phyloP scores from a whole-genome alignment of 2,888 invertebrate species.

The Tipula lateralis region DNA sequence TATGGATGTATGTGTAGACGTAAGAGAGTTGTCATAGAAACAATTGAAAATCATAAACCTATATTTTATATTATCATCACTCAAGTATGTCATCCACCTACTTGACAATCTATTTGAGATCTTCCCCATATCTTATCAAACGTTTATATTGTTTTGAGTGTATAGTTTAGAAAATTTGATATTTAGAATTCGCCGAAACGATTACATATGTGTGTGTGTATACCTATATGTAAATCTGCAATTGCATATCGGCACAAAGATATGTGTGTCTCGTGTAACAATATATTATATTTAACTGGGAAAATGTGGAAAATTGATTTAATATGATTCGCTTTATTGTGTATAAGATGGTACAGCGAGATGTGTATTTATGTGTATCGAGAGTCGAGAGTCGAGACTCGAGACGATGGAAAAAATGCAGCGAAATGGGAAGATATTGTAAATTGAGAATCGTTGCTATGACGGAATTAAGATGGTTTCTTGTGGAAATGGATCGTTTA shows the following conservation, averaged over 20 bases:
- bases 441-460: too few species aligned
- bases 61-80: constrained; percentile 24
- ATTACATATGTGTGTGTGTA: neutral
- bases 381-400: too few species aligned
- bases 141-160: neutral
- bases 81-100: constrained; percentile 9
- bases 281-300: too few species aligned
- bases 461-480: too few species aligned
- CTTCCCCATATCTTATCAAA: neutral
- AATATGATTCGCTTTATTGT: neutral
- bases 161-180: neutral
- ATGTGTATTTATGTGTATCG: too few species aligned
- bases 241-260: too few species aligned
- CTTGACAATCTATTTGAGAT: constrained; percentile 24
- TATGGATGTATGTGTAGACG: neutral
- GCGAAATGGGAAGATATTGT: too few species aligned
- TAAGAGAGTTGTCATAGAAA: constrained; percentile 15
- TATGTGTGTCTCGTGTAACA: too few species aligned
- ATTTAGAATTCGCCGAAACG: neutral
- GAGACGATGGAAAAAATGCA: too few species aligned
- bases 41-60: constrained; percentile 24
- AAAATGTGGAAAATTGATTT: neutral
- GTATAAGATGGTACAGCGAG: too few species aligned
- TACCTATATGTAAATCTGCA: neutral
- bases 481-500: too few species aligned